These are phyloP conservation scores for Chloroceryle amazona DNA, from an alignment of 2,797 vertebrate species.

Conservation along the genomic window DNA sequence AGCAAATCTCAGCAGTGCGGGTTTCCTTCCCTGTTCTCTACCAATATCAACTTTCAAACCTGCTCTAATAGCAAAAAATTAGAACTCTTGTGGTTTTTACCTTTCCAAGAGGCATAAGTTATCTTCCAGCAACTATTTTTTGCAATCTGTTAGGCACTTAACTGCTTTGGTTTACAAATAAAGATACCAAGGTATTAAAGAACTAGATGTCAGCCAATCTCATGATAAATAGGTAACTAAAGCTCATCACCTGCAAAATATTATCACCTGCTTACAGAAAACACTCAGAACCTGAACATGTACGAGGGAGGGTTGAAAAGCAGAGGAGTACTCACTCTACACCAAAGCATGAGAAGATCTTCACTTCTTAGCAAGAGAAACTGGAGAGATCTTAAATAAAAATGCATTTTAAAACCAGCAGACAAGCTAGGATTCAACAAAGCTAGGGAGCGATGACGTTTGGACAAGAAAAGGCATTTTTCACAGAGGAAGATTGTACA, in stretches of 20 bases:
- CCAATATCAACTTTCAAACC: neutral
- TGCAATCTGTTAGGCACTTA: neutral
- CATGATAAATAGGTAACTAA: neutral
- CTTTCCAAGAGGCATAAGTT: neutral
- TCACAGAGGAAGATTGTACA: neutral
- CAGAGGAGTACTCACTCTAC: neutral
- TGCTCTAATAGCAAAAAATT: neutral
- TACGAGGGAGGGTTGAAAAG: neutral
- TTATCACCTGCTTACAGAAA: neutral
- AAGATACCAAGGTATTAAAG: neutral
- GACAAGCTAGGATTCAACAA: neutral
- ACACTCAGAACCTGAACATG: neutral
- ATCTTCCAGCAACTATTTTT: neutral
- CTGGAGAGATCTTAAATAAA: neutral
- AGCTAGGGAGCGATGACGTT: neutral
- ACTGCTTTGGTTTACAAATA: neutral
- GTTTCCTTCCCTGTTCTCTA: neutral
- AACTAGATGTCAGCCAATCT: neutral
- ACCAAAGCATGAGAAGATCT: neutral
- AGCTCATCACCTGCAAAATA: neutral
- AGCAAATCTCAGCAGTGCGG: neutral
- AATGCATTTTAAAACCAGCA: accelerated
- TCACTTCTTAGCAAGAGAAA: neutral
- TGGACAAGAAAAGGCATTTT: neutral
- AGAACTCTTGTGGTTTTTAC: neutral